Evolutionary conservation across 1,140 invertebrate species (phyloP).

Genomic region (Sitodiplosis mosellana): DNA sequence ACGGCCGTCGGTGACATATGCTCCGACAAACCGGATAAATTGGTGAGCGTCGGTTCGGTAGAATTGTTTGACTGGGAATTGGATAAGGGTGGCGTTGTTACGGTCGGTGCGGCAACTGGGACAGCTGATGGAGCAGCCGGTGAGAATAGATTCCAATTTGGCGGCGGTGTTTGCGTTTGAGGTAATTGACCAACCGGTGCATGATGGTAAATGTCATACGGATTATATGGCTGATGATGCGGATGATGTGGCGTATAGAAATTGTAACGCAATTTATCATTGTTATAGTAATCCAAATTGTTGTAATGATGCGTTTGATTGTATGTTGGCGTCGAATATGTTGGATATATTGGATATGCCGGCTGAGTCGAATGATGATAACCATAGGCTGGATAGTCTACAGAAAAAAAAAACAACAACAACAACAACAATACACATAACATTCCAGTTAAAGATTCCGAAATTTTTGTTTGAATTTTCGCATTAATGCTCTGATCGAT

Average conservation of each 20-base stretch:
- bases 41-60: slow-evolving; percentile 13
- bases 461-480: not conserved
- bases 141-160: slow-evolving; percentile 39
- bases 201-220: slow-evolving; percentile 23
- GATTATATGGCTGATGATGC: slow-evolving; percentile 20
- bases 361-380: slow-evolving; percentile 2
- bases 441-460: too few relatives aligned
- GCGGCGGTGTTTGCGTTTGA: slow-evolving; percentile 17
- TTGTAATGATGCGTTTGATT: slow-evolving; percentile 16
- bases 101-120: slow-evolving; percentile 22
- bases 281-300: slow-evolving; percentile 25
- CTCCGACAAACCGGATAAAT: slow-evolving; percentile 12
- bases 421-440: too few relatives aligned
- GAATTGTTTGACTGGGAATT: slow-evolving; percentile 3
- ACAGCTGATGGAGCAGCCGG: slow-evolving; percentile 28
- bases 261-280: slow-evolving; percentile 8
- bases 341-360: slow-evolving; percentile 23
- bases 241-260: not conserved
- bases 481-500: not conserved
- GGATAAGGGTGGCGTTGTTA: slow-evolving; percentile 12
- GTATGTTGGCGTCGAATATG: slow-evolving; percentile 15
- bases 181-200: slow-evolving; percentile 14
- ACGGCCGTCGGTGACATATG: too few relatives aligned
- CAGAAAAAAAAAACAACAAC: too few relatives aligned
- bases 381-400: slow-evolving; percentile 1